A percentile compares a stretch with the other conserved stretches of the same genome.
Evolutionary conservation across 2,797 vertebrate species (phyloP).

Genomic region (Euphonia xanthogaster): DNA sequence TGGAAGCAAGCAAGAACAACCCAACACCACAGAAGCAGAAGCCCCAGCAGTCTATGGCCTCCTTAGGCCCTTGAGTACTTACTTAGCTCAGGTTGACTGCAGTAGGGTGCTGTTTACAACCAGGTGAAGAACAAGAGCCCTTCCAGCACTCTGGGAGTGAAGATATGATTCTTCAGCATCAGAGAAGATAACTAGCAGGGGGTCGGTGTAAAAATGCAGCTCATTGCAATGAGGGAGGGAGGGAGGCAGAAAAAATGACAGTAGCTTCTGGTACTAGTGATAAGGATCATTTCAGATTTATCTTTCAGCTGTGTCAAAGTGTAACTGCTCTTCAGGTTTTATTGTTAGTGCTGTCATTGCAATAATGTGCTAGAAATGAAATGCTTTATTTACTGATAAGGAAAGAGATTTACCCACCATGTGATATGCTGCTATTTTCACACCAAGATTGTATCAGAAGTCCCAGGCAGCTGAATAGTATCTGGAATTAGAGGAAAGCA

Average conservation of each 20-base stretch:
- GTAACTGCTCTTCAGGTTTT: neutral
- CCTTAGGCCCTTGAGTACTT: neutral
- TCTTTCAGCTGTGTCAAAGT: neutral
- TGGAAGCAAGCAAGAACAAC: neutral
- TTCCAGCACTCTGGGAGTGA: neutral
- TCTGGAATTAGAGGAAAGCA: neutral
- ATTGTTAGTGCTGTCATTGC: neutral
- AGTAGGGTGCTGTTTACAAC: neutral
- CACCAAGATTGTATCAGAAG: neutral
- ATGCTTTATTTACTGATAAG: neutral
- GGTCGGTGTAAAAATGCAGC: neutral
- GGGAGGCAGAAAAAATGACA: neutral
- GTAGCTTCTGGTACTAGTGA: neutral
- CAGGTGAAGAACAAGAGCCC: neutral
- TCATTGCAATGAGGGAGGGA: neutral
- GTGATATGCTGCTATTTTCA: neutral
- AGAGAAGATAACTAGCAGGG: neutral
- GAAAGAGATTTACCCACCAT: neutral
- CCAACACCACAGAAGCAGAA: neutral
- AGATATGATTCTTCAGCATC: neutral
- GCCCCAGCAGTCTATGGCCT: neutral
- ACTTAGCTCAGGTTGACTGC: neutral
- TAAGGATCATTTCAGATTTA: neutral
- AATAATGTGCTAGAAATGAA: neutral
- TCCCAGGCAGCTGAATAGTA: neutral